These are phyloP conservation scores for Neolamprologus modestus DNA, from an alignment of 2,113 vertebrate genomes.

Conservation along the genomic window DNA sequence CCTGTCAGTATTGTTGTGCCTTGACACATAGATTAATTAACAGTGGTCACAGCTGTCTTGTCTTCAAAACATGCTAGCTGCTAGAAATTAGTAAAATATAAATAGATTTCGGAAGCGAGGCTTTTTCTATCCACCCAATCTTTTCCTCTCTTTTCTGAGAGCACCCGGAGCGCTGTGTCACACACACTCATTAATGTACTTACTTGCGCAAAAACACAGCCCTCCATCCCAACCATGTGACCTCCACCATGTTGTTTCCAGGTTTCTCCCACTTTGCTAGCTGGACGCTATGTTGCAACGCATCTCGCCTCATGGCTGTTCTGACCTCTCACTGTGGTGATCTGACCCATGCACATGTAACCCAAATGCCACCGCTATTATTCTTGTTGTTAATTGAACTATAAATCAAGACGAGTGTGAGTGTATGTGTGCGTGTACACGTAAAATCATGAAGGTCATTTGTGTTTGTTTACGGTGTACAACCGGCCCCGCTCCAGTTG, in stretches of 20 bases:
- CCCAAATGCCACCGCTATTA: conserved; percentile 39
- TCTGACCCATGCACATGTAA: conserved; percentile 2
- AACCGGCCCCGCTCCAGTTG: neutral
- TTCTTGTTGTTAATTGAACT: conserved; percentile 49
- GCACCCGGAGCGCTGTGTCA: neutral
- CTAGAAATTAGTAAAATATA: neutral
- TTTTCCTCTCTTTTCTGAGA: neutral
- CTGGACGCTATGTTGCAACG: neutral
- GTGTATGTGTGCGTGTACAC: neutral
- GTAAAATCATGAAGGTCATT: conserved; percentile 37
- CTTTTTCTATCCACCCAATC: neutral
- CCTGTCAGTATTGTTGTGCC: neutral
- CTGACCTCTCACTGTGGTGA: neutral
- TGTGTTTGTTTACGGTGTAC: conserved; percentile 31
- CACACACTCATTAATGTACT: neutral
- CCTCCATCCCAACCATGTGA: neutral
- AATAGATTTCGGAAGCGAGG: neutral
- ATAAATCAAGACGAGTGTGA: conserved; percentile 18
- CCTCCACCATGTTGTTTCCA: neutral
- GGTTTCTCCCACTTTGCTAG: neutral
- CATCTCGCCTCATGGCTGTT: neutral
- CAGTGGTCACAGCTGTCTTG: neutral
- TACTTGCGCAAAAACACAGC: neutral
- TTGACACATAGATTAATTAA: neutral
- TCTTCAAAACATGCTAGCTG: neutral